Evolutionary conservation across 2,113 vertebrate species (phyloP).

Genomic region (Pycnonotus jocosus): DNA sequence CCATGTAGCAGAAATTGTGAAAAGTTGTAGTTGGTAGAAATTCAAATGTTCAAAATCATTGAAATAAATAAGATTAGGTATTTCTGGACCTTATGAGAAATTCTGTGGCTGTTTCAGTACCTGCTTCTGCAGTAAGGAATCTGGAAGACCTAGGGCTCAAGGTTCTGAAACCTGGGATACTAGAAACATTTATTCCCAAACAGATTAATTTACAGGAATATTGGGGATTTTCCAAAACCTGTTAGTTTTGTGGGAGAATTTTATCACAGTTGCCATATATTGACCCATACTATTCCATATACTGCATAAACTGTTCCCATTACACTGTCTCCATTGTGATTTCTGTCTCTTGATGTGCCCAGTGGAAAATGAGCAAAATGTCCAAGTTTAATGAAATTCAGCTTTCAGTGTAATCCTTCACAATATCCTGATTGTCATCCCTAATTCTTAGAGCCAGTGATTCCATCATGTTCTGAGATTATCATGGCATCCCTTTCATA

Average conservation of each 20-base stretch:
- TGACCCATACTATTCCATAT: background rate
- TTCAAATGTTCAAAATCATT: background rate
- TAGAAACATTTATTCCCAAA: background rate
- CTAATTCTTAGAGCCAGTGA: background rate
- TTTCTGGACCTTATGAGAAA: background rate
- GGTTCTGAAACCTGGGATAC: background rate
- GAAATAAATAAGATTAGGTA: background rate
- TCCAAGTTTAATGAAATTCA: background rate
- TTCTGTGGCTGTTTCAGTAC: background rate
- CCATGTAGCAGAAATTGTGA: background rate
- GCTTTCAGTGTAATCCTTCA: background rate
- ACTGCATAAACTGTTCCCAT: background rate
- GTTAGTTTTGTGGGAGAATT: background rate
- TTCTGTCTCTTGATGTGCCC: background rate
- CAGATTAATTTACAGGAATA: background rate
- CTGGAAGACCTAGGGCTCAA: background rate
- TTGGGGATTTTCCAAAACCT: background rate
- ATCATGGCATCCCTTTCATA: background rate
- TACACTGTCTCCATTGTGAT: background rate
- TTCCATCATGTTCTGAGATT: background rate
- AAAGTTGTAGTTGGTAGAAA: background rate
- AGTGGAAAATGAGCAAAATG: background rate
- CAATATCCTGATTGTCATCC: background rate
- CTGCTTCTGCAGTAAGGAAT: background rate
- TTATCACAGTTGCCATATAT: background rate